Percentiles rank a stretch among this genome's conserved stretches.
phyloP scores from a whole-genome alignment of 1,140 invertebrate genomes.

The Schlechtendalia chinensis region DNA sequence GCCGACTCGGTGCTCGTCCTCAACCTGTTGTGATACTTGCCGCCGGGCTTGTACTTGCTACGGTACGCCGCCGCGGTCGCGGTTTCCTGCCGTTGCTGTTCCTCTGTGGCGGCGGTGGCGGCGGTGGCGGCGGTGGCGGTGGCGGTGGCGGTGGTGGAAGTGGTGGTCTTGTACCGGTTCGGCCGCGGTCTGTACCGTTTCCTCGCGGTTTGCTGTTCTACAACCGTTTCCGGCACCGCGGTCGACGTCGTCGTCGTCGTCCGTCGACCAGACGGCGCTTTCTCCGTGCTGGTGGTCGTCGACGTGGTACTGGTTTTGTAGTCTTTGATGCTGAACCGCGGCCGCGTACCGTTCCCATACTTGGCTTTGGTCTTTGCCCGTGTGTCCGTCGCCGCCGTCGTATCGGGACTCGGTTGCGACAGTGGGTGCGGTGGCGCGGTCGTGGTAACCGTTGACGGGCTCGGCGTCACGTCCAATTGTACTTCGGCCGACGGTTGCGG shows the following conservation, averaged over 20 bases:
- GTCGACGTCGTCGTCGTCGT: slow-evolving; percentile 32
- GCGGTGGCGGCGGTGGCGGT: slow-evolving; percentile 50
- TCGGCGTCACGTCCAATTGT: not conserved
- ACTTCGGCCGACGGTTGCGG: not conserved
- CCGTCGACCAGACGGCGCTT: not conserved
- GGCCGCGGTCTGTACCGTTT: slow-evolving; percentile 52
- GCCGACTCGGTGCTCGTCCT: slow-evolving; percentile 53
- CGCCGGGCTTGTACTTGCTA: slow-evolving; percentile 53
- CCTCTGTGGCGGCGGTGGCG: slow-evolving; percentile 55
- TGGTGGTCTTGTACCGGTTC: slow-evolving; percentile 51
- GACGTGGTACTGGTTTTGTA: slow-evolving; percentile 56
- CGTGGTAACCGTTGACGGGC: slow-evolving; percentile 35
- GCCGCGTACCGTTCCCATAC: slow-evolving; percentile 53
- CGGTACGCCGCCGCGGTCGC: slow-evolving; percentile 51
- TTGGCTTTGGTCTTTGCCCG: slow-evolving; percentile 51
- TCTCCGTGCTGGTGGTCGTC: slow-evolving; percentile 6
- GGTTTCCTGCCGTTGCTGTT: slow-evolving; percentile 53
- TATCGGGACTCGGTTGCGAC: slow-evolving; percentile 39
- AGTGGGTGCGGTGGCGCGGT: slow-evolving; percentile 40
- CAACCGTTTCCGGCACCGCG: slow-evolving; percentile 20
- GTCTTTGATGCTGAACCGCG: slow-evolving; percentile 56
- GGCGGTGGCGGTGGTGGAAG: slow-evolving; percentile 53
- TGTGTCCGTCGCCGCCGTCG: slow-evolving; percentile 30
- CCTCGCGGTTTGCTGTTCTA: slow-evolving; percentile 6
- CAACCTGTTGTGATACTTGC: slow-evolving; percentile 55